Evolutionary conservation across 1,140 invertebrate genomes (phyloP), one percentile per base, ranked within the genome.

Genomic region (Drosophila takahashii): DNA sequence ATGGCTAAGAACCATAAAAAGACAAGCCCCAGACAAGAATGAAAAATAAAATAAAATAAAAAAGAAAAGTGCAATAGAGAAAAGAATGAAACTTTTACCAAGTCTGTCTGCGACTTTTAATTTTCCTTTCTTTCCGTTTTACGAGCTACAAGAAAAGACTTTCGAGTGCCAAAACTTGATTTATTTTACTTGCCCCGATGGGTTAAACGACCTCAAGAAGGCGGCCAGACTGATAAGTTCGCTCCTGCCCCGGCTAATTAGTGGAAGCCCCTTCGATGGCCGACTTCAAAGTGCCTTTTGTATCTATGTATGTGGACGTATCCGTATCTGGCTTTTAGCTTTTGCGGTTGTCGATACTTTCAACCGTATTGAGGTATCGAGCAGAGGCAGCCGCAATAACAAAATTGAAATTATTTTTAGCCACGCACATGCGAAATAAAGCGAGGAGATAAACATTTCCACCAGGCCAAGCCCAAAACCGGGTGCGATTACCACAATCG

Each of bases 1-100:
- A 50, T 79, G 77, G 41, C 57, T 57, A 45, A 62, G 59, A 53
- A 41, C 32, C 77, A 80, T 79, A 62, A 79, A 79, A 58, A 65
- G 22, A 18, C 64, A 18, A 3, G 0, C 10, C 58, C 41, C 44
- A 58, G 73, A 76, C 73, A 75, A 66, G 48, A 53, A 52, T 50
- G 37, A 3, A 59, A 66, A 57, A 65, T 39, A 56, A 27, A 29
- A 39, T 29, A 32, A 32, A 32, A 2, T 32, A 41, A 44, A n/a
- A 37, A 45, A 41, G 36, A 59, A 65, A 67, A 77, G 29, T 65
- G 34, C 34, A 60, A 50, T 45, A 44, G 32, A 52, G 54, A 70
- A 58, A 57, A 45, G 41, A 53, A 69, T 41, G n/a, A 56, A 70
- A 70, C 42, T 56, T 69, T 70, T 56, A 69, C 62, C 62, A 61